Conservation (phyloP, 1,140 invertebrate genomes). For the Hycleus phaleratus region DNA sequence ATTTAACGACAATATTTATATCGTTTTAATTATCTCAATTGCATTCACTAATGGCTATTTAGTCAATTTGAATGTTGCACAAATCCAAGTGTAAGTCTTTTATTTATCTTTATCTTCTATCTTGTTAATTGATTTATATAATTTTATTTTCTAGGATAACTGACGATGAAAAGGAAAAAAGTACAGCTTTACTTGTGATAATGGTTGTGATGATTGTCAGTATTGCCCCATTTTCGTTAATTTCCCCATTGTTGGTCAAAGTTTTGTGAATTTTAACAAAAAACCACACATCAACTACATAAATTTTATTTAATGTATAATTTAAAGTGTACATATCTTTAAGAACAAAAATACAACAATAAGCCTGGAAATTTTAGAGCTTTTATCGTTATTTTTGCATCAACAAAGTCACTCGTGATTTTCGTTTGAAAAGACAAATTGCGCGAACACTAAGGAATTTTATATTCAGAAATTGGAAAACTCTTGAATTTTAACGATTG, state of each 20-base stretch:
- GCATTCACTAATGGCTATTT: slow-evolving; percentile 20
- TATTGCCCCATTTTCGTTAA: slow-evolving; percentile 2
- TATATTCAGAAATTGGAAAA: too few relatives aligned
- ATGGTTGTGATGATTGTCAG: slow-evolving; percentile 7
- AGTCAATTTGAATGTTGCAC: slow-evolving; percentile 16
- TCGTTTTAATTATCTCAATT: slow-evolving; percentile 18
- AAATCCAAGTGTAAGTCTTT: slow-evolving; percentile 5
- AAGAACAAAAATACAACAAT: too few relatives aligned
- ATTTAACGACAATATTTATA: slow-evolving; percentile 17
- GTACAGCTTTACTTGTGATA: not conserved
- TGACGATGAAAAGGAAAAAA: slow-evolving; percentile 1
- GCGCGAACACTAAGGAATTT: too few relatives aligned
- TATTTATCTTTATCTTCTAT: not conserved
- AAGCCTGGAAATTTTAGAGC: too few relatives aligned
- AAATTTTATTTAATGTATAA: too few relatives aligned
- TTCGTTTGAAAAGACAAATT: too few relatives aligned
- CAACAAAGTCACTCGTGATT: too few relatives aligned
- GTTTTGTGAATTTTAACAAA: too few relatives aligned
- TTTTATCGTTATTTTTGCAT: too few relatives aligned
- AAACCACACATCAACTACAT: too few relatives aligned
- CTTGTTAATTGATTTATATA: not conserved
- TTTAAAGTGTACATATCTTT: too few relatives aligned
- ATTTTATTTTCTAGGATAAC: slow-evolving; percentile 1
- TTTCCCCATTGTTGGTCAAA: slow-evolving; percentile 1
- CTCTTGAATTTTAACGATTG: too few relatives aligned